Evolutionary conservation across 2,888 invertebrate genomes (phyloP), one percentile per base, ranked within the genome.

Genomic region (Thysanoteuthis rhombus): DNA sequence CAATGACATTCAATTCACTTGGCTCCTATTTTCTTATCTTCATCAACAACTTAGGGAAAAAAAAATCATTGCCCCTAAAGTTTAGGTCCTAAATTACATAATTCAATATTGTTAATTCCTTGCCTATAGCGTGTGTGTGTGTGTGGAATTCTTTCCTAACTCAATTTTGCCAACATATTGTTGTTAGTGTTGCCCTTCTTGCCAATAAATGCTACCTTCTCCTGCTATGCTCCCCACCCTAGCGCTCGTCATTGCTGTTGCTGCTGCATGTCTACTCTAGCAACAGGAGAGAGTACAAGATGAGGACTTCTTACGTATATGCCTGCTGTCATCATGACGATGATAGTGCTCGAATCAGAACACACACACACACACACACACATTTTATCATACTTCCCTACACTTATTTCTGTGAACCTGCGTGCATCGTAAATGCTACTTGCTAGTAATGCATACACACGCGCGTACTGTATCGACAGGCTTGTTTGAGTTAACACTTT

Each of bases 251-350:
- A n/a, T 36, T 19, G 16, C 19, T n/a, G 36, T n/a, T 75, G 75
- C 75, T 75, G n/a, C n/a, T 75, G 75, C 75, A 75, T 75, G 75
- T 75, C 75, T 75, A 75, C 75, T 75, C 75, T n/a, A n/a, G 75
- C 75, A 75, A 75, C 75, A 75, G 28, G n/a, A n/a, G n/a, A n/a
- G 75, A 75, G n/a, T n/a, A 75, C 75, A 75, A 36, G 75, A 75
- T 75, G 75, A 75, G n/a, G n/a, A 75, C 75, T 75, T 36, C 75
- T 75, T 36, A n/a, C n/a, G 10, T n/a, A n/a, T n/a, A 36, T 75
- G 75, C 12, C n/a, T 75, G 75, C n/a, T 75, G 75, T n/a, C 75
- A 75, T 75, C n/a, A 75, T 75, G 75, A 75, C 16, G 75, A 75
- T 75, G 75, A 25, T 52, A 52, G n/a, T 36, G 75, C n/a, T n/a